Evolutionary conservation across 2,888 invertebrate genomes (phyloP).

Genomic region (Andrena fulva): DNA sequence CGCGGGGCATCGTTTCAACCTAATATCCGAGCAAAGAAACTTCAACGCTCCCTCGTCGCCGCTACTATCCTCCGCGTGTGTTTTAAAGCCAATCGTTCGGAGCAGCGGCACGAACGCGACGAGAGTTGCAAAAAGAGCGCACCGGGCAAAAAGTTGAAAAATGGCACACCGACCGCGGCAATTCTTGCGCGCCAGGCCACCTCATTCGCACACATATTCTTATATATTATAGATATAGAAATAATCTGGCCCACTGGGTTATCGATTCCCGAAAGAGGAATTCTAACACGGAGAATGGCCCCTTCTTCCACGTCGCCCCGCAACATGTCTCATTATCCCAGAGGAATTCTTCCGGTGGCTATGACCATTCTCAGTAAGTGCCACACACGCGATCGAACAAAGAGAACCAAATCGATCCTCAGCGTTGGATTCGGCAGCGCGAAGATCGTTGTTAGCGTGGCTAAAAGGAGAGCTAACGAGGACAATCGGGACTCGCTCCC

Average conservation of each 20-base stretch:
- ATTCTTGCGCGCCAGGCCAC: not conserved
- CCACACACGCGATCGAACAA: too few species aligned
- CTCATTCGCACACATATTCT: not conserved
- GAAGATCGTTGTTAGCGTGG: not conserved
- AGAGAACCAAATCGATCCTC: too few species aligned
- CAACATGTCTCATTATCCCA: too few species aligned
- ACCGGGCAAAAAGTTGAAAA: conserved; percentile 1
- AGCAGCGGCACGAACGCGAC: not conserved
- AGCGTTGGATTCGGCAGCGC: too few species aligned
- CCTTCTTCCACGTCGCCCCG: not conserved
- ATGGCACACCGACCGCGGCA: conserved; percentile 6
- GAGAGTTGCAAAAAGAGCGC: not conserved
- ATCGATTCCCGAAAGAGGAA: conserved; percentile 30
- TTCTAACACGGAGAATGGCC: not conserved
- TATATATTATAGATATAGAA: conserved; percentile 20
- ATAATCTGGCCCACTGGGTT: conserved; percentile 45
- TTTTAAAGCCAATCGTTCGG: not conserved
- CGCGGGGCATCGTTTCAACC: conserved; percentile 3
- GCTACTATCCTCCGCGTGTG: not conserved
- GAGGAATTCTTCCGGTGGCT: too few species aligned
- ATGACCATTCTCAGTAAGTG: too few species aligned
- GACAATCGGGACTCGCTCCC: conserved; percentile 16
- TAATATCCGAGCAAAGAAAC: conserved; percentile 52
- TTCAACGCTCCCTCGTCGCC: conserved; percentile 17
- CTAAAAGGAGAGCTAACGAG: conserved; percentile 39